These are phyloP conservation scores for Pseudolycoriella hygida DNA, from an alignment of 2,888 invertebrate genomes.

Conservation along the genomic window DNA sequence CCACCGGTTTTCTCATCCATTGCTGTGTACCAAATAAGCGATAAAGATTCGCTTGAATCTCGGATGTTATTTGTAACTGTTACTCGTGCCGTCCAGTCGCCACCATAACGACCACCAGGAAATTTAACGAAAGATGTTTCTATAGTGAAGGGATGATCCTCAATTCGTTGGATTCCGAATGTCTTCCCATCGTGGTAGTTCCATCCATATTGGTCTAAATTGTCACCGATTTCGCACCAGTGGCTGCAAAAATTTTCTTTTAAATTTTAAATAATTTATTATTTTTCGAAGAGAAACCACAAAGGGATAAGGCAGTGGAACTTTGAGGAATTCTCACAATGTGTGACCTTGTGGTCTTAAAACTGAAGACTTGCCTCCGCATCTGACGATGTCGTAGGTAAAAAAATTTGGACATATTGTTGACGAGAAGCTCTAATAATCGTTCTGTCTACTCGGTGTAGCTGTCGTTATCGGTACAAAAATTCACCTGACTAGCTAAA, in stretches of 20 bases:
- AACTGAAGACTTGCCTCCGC: no score
- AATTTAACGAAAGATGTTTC: slow-evolving; percentile 81
- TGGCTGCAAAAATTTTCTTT: slow-evolving; percentile 38
- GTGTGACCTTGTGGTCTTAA: no score
- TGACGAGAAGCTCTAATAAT: no score
- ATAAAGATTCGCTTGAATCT: slow-evolving; percentile 27
- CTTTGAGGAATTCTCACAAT: no score
- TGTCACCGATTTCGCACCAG: slow-evolving; percentile 83
- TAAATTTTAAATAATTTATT: no score
- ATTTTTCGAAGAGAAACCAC: no score
- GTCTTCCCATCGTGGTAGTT: slow-evolving; percentile 76
- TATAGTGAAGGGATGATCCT: slow-evolving; percentile 59
- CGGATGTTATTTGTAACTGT: slow-evolving; percentile 29
- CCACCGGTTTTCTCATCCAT: slow-evolving; percentile 55
- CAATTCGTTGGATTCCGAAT: slow-evolving; percentile 82
- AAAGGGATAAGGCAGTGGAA: no score
- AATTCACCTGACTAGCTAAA: no score
- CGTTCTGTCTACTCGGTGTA: no score
- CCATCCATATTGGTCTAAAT: slow-evolving; percentile 74
- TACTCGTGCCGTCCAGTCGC: slow-evolving; percentile 85
- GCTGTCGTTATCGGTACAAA: no score
- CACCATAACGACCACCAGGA: slow-evolving; percentile 61
- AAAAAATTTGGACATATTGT: no score
- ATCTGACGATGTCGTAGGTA: no score
- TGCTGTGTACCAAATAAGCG: slow-evolving; percentile 66